phyloP scores from a whole-genome alignment of 2,888 invertebrate species.

The Peribatodes rhomboidaria region DNA sequence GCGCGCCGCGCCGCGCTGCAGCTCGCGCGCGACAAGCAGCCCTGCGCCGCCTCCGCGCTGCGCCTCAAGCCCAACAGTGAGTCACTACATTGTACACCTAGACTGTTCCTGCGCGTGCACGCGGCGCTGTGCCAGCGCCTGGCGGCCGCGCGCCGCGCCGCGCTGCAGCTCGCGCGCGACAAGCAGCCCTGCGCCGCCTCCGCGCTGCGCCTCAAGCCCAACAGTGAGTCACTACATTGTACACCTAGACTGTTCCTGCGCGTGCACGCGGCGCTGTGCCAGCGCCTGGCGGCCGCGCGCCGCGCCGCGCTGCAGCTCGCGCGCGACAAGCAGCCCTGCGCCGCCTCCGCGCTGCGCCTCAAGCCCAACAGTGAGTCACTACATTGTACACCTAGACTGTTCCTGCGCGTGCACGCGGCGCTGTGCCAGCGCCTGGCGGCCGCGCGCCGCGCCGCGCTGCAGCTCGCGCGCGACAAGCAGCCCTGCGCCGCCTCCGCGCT shows the following conservation, averaged over 20 bases:
- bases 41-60: conserved; percentile 85
- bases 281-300: conserved; percentile 89
- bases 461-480: conserved; percentile 87
- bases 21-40: conserved; percentile 87
- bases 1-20: conserved; percentile 85
- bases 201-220: conserved; percentile 93
- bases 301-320: conserved; percentile 87
- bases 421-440: conserved; percentile 93
- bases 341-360: conserved; percentile 89
- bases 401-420: conserved; percentile 97
- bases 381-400: conserved; percentile 85
- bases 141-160: conserved; percentile 87
- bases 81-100: not conserved
- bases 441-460: conserved; percentile 86
- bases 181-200: conserved; percentile 69
- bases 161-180: conserved; percentile 88
- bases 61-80: conserved; percentile 92
- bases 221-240: conserved; percentile 73
- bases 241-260: conserved; percentile 94
- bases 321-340: conserved; percentile 84
- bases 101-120: conserved; percentile 98
- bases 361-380: conserved; percentile 89
- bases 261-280: conserved; percentile 97
- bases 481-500: conserved; percentile 85
- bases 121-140: conserved; percentile 95